Base-by-base conservation (phyloP, 2,888 invertebrate species). In the Calliphora vomitoria region DNA sequence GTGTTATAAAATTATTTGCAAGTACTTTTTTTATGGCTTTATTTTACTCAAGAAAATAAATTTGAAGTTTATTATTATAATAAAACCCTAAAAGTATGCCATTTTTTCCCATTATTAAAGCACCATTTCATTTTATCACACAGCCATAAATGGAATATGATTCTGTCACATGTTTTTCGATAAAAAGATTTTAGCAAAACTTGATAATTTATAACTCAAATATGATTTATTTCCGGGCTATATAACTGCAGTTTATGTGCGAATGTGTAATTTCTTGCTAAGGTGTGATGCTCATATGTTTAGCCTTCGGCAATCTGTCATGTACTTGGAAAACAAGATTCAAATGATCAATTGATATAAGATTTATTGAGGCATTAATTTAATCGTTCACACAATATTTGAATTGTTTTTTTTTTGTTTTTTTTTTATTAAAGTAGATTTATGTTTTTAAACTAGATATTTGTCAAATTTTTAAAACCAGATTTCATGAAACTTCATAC, bases 71-170 rank as follows among this genome's bases (percentile, higher is more conserved):
- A 66, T 66, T 66, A 44, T 66, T 20, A 13, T 13, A 41, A 44
- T 44, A 66, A 66, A 66, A 41, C 41, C 66, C 41, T 66, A 44
- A 66, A 66, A 66, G 41, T 44, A 66, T 66, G 66, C 41, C 13
- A 53, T 18, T 31, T 41, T 64, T 64, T 18, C n/a, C 53, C 41
- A 47, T 41, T 25, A 53, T 50, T 58, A 20, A 53, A 25, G 47
- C 44, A 25, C 13, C 55, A 74, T 74, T 38, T 58, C 58, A 25
- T 55, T 58, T 74, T 74, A 74, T 58, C 31, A 41, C 74, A 41
- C 20, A 74, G 58, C 13, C 53, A 31, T 60, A 66, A 66, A 41
- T 11, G 41, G 44, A 66, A 44, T 66, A 66, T 66, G 41, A 66
- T 66, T 66, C 18, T 66, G 41, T 41, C 66, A 66, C 66, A 66